Evolutionary conservation across 2,888 invertebrate genomes (phyloP).

Genomic region (Heliconius ismenius): DNA sequence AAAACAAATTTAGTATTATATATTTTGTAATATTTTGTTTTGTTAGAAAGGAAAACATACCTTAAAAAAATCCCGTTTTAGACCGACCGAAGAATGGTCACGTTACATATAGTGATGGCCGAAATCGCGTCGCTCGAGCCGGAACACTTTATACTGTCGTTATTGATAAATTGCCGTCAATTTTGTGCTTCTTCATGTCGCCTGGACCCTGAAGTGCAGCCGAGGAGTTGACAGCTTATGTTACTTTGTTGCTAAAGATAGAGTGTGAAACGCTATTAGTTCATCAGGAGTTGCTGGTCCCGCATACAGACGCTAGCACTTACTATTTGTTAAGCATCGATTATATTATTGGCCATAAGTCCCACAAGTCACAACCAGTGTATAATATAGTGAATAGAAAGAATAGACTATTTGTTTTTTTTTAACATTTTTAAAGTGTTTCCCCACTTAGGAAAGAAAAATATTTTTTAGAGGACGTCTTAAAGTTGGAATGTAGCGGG

Average conservation of each 20-base stretch:
- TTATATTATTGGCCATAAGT: not conserved
- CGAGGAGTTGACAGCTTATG: constrained; percentile 49
- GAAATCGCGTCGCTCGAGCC: constrained; percentile 68
- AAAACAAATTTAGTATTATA: too few species aligned
- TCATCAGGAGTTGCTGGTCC: constrained; percentile 12
- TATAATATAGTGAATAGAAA: not conserved
- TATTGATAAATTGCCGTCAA: constrained; percentile 80
- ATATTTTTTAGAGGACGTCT: too few species aligned
- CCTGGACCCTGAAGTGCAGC: constrained; percentile 53
- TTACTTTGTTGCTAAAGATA: constrained; percentile 53
- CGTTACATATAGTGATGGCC: constrained; percentile 52
- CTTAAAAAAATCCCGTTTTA: too few species aligned
- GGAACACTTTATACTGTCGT: constrained; percentile 78
- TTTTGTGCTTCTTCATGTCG: constrained; percentile 61
- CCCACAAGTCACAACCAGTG: not conserved
- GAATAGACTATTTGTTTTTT: not conserved
- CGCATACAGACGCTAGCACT: constrained; percentile 11
- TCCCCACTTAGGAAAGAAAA: too few species aligned
- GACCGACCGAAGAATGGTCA: too few species aligned
- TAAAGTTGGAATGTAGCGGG: too few species aligned
- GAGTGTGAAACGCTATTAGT: constrained; percentile 30
- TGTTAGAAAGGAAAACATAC: too few species aligned
- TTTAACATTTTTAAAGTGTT: not conserved
- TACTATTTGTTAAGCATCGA: not conserved
- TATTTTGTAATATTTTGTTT: too few species aligned